Conservation (phyloP, 2,797 vertebrate species). For the Poeciliopsis paucimaculata region DNA sequence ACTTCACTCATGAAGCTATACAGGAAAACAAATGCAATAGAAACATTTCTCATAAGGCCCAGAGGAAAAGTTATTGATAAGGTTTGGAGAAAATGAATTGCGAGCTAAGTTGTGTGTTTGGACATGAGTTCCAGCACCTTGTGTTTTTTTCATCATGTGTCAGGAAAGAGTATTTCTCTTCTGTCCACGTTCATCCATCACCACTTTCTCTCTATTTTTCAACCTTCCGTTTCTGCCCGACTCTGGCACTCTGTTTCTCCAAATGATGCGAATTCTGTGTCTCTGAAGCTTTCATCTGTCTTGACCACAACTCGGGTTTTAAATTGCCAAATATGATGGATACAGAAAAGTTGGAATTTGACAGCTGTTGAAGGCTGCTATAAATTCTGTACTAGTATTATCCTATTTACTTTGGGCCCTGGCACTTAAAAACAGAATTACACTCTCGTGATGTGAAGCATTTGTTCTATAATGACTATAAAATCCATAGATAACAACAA, state of each 20-base stretch:
- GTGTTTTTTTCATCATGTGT: conserved; percentile 45
- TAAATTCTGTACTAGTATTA: background rate
- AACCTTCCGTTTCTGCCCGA: conserved; percentile 30
- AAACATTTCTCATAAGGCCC: background rate
- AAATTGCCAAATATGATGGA: conserved; percentile 11
- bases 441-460: background rate
- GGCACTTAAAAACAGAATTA: background rate
- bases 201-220: conserved; percentile 19
- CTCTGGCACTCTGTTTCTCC: conserved; percentile 19
- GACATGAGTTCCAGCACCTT: conserved; percentile 25
- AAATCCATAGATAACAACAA: background rate
- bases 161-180: conserved; percentile 30
- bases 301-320: conserved; percentile 15
- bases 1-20: background rate
- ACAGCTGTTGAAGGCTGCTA: background rate
- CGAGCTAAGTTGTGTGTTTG: conserved; percentile 38
- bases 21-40: background rate
- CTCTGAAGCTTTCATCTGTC: conserved; percentile 21
- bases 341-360: conserved; percentile 9
- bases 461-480: background rate
- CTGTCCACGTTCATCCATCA: conserved; percentile 45
- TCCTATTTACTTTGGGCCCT: conserved; percentile 8
- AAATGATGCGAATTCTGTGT: conserved; percentile 27
- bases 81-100: conserved; percentile 15
- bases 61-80: conserved; percentile 6